These are phyloP conservation scores for Rhynchonycteris naso DNA, from an alignment of 2,797 vertebrate genomes.

Conservation along the genomic window DNA sequence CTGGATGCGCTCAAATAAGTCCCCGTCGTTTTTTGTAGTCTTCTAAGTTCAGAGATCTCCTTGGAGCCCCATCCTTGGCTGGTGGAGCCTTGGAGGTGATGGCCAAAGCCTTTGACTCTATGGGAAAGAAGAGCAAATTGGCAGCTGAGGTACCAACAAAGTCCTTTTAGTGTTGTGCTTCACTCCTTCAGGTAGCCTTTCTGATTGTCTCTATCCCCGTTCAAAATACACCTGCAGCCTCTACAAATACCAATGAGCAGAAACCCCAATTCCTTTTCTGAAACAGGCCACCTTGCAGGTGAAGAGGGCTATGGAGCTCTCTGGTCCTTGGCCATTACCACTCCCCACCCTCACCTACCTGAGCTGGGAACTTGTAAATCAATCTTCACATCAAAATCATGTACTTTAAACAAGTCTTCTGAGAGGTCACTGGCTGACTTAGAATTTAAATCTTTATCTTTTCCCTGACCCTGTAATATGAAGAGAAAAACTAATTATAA, in stretches of 20 bases:
- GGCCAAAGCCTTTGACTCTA: slow-evolving; percentile 97
- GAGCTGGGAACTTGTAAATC: slow-evolving; percentile 99
- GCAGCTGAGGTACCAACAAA: neutral
- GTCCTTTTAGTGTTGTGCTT: neutral
- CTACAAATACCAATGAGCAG: neutral
- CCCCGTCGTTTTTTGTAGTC: slow-evolving; percentile 99
- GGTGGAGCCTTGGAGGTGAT: slow-evolving; percentile 97
- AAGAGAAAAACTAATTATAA: slow-evolving; percentile 48
- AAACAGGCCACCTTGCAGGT: neutral
- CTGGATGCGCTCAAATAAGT: slow-evolving; percentile 91
- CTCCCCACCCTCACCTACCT: slow-evolving; percentile 86
- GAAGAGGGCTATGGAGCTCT: neutral
- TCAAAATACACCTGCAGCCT: neutral
- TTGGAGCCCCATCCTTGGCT: slow-evolving; percentile 97
- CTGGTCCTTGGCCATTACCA: neutral
- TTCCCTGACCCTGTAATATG: slow-evolving; percentile 88
- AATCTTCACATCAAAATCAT: slow-evolving; percentile 99
- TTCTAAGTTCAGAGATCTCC: slow-evolving; percentile 97
- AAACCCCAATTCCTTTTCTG: neutral
- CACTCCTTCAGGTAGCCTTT: neutral
- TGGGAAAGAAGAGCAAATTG: slow-evolving; percentile 66
- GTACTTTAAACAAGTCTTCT: slow-evolving; percentile 99
- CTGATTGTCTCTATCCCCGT: neutral
- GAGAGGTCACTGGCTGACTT: slow-evolving; percentile 97
- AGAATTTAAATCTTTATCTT: slow-evolving; percentile 94